Base-by-base conservation (phyloP, 2,888 invertebrate genomes). In the Nematopogon swammerdamellus region DNA sequence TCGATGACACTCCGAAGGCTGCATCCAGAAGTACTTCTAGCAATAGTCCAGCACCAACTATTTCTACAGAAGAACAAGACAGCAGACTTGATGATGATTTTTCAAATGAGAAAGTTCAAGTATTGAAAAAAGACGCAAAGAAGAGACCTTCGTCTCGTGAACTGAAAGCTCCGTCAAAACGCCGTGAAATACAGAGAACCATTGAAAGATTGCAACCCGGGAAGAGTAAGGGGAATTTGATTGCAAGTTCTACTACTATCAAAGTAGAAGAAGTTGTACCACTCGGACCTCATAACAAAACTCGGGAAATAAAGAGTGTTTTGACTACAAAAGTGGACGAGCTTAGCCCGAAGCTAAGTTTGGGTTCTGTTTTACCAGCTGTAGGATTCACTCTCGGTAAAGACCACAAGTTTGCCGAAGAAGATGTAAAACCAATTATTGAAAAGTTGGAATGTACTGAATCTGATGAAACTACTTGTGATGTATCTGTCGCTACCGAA, bases 141-240 rank as follows among this genome's bases (percentile, higher is more conserved):
- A 85, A 79, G 60, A 74, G 74, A 54, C 63, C 69, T 48, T 71
- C 72, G 2, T 75, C 75, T 2, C 70, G 74, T 6, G 77, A 77
- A 56, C 58, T 74, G 29, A 73, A 74, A 61, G 53, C 71, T 51
- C 36, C 36, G 49, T 80, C 60, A 60, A 84, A 81, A 61, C 73
- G 87, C 53, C 77, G 88, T 53, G 91, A 92, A 69, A 81, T 90
- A 52, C 89, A 92, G 65, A 82, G 92, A 54, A 92, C 91, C 1
- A 92, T 92, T 57, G 92, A 92, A 56, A 81, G 92, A 50, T 70
- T 92, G 48, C 92, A 92, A 60, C 92, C 92, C 1, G 92, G 92
- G 0, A 92, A 93, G 69, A 88, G 92, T 61, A 93, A 93, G 76
- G 92, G 92, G 1, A 93, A 92, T 71, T 75, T 93, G 18, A 75